phyloP scores from a whole-genome alignment of 2,888 invertebrate species.

The Petrolisthes manimaculis region DNA sequence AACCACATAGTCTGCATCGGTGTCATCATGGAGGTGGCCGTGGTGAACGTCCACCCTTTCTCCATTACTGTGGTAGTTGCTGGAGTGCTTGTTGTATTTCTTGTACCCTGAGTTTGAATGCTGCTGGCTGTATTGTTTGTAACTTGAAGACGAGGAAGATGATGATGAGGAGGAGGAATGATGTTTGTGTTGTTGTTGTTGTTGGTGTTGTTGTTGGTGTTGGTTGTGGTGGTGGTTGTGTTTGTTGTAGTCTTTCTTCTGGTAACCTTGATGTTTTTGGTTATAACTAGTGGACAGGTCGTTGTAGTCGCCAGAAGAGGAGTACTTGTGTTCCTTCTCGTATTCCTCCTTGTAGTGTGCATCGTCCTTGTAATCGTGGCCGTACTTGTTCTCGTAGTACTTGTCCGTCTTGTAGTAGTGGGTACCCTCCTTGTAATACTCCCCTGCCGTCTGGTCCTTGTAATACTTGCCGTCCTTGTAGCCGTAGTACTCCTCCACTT shows the following conservation, averaged over 20 bases:
- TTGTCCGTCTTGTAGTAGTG: conserved; percentile 2
- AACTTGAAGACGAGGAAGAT: no score
- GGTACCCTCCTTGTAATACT: not conserved
- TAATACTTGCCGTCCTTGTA: not conserved
- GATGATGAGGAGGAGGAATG: no score
- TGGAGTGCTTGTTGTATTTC: no score
- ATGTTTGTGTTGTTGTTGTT: no score
- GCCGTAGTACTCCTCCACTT: not conserved
- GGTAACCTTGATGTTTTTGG: no score
- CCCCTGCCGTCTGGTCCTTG: not conserved
- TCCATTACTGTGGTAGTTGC: not conserved
- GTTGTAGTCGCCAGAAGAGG: not conserved
- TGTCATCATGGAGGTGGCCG: no score
- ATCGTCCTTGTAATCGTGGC: not conserved
- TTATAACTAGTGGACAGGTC: no score
- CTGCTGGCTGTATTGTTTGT: no score
- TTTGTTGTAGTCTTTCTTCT: not conserved
- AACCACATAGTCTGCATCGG: no score
- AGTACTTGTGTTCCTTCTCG: not conserved
- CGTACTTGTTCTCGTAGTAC: not conserved
- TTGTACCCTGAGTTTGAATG: no score
- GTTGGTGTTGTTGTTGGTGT: no score
- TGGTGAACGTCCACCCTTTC: not conserved
- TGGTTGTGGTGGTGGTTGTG: not conserved
- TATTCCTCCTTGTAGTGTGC: not conserved